Evolutionary conservation across 1,140 invertebrate genomes (phyloP), one percentile per base, ranked within the genome.

Genomic region (Lordiphosa collinella): DNA sequence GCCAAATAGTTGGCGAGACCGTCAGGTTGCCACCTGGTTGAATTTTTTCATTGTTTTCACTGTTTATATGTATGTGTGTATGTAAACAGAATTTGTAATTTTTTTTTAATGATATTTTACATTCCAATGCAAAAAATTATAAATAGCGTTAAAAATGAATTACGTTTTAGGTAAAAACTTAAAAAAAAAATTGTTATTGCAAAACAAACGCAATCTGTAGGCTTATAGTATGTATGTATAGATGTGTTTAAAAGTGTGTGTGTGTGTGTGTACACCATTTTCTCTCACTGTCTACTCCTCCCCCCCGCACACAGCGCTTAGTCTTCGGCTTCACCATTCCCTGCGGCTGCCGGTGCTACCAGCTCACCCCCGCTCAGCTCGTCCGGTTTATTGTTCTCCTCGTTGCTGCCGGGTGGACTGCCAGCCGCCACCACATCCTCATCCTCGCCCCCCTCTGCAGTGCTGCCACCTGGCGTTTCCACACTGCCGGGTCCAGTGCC

Each of bases 371-470:
- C 32, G 32, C 53, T 70, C 25, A 29, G 2, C n/a, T 58, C 70
- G 36, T 80, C 75, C 2, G 76, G 70, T 22, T 82, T 80, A 4
- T 53, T 35, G 11, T 58, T 78, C 7, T 82, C 76, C 29, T 85
- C 79, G 22, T 70, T 67, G 73, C 78, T 82, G 6, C 51, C 67
- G n/a, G 37, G 25, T 0, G 78, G 71, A 52, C 78, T 84, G 12
- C 54, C 71, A 3, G 47, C 52, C 10, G 47, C 52, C 10, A 32
- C 50, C 16, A 43, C 38, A 18, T 67, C 60, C 8, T 66, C 66
- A 1, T 69, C 66, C 6, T 61, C 44, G 0, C 29, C 64, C 7
- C 55, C 64, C 4, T 59, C 74, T 9, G 50, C 58, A 12, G 43
- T 57, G 41, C 78, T 82, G 10, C 54, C 71, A 6, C 48, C 55